Percentiles rank a stretch among this genome's conserved stretches.
Evolutionary conservation across 2,113 vertebrate genomes (phyloP).

Genomic region (Rhinopithecus roxellana): DNA sequence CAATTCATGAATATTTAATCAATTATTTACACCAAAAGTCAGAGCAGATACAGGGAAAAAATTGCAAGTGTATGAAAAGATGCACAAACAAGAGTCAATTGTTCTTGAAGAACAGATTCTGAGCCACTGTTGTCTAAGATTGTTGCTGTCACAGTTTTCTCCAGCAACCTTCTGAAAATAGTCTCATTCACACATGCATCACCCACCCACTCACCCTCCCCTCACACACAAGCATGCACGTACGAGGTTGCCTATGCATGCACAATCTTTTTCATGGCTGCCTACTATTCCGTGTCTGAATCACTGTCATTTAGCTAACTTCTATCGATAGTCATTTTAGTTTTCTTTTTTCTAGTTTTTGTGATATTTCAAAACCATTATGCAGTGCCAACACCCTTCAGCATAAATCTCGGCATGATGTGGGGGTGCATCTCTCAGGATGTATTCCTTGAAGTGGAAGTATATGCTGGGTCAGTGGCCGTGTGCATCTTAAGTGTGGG

Average conservation of each 20-base stretch:
- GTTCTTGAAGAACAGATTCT: too few relatives aligned
- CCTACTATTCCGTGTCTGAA: background rate
- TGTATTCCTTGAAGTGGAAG: too few relatives aligned
- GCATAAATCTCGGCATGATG: rapidly evolving
- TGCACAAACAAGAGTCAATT: too few relatives aligned
- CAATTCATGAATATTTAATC: background rate
- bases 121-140: background rate
- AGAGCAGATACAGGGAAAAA: background rate
- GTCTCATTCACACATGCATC: rapidly evolving
- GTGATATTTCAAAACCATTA: rapidly evolving
- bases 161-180: background rate
- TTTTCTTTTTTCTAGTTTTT: too few relatives aligned
- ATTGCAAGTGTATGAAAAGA: rapidly evolving
- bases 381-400: rapidly evolving
- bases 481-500: background rate
- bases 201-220: too few relatives aligned
- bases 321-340: rapidly evolving
- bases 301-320: background rate
- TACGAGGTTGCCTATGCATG: background rate
- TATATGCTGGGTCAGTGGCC: background rate
- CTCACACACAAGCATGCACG: background rate
- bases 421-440: background rate
- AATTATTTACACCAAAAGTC: background rate
- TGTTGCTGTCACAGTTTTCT: background rate
- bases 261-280: background rate